A percentile compares a stretch with the other conserved stretches of the same genome.
These are phyloP conservation scores for Siniperca knerii DNA, from an alignment of 2,113 vertebrate species.

Conservation along the genomic window DNA sequence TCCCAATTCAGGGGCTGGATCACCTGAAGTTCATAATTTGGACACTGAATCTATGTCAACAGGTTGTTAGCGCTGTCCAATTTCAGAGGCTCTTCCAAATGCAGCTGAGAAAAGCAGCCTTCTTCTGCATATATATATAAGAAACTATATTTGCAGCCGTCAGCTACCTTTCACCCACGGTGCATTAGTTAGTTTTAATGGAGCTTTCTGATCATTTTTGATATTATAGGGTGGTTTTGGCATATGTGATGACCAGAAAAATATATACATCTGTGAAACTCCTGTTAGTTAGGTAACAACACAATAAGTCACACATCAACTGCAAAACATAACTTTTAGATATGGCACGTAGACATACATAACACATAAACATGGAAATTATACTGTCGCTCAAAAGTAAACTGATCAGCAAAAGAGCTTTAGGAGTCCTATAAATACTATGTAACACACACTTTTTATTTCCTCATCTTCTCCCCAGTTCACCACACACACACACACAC, in stretches of 20 bases:
- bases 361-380: not conserved
- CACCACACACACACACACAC: constrained; percentile 1
- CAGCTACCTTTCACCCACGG: not conserved
- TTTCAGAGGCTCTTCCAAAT: not conserved
- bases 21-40: constrained; percentile 20
- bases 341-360: not conserved
- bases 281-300: not conserved
- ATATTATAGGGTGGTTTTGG: not conserved
- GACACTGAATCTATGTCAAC: not conserved
- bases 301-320: not conserved
- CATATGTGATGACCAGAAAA: not conserved
- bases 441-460: not conserved
- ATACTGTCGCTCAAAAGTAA: not conserved
- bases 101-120: not conserved
- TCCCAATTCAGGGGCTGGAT: constrained; percentile 1
- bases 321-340: not conserved
- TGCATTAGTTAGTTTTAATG: not conserved
- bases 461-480: not conserved
- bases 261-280: not conserved
- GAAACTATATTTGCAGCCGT: not conserved
- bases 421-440: not conserved
- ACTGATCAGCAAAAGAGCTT: constrained; percentile 10
- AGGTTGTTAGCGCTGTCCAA: not conserved
- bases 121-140: no score
- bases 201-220: not conserved